Conservation (phyloP, 2,888 invertebrate genomes). For the Pteria penguin region DNA sequence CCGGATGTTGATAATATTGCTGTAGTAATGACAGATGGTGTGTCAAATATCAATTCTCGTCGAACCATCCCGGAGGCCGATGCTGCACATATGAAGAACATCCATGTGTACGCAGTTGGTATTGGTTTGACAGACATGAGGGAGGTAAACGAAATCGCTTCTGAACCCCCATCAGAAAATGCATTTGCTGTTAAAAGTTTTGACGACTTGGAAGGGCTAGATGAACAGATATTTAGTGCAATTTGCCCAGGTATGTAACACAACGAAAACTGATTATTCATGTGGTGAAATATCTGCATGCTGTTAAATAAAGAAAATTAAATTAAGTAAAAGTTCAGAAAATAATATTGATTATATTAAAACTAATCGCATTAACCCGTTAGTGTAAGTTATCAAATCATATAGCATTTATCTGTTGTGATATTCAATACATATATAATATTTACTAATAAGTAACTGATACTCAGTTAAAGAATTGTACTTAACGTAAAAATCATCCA, state of each 20-base stretch:
- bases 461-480: too few relatives aligned
- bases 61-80: conserved; percentile 66
- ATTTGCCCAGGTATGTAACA: conserved; percentile 45
- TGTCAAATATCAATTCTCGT: conserved; percentile 67
- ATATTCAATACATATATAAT: too few relatives aligned
- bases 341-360: too few relatives aligned
- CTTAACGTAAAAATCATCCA: too few relatives aligned
- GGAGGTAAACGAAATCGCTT: conserved; percentile 62
- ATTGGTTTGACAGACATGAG: conserved; percentile 56
- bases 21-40: conserved; percentile 69
- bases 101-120: conserved; percentile 59
- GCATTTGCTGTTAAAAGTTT: conserved; percentile 51
- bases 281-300: too few relatives aligned
- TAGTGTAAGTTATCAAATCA: too few relatives aligned
- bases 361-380: too few relatives aligned
- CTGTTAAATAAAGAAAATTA: too few relatives aligned
- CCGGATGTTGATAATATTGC: conserved; percentile 59
- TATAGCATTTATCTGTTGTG: too few relatives aligned
- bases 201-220: conserved; percentile 48
- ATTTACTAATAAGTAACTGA: too few relatives aligned
- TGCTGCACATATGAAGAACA: conserved; percentile 40
- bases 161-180: conserved; percentile 53
- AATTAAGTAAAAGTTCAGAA: too few relatives aligned
- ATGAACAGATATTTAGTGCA: conserved; percentile 36
- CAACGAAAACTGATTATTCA: too few relatives aligned